These are phyloP conservation scores for Myanophis thanlyinensis DNA, from an alignment of 2,113 vertebrate species.

Conservation along the genomic window DNA sequence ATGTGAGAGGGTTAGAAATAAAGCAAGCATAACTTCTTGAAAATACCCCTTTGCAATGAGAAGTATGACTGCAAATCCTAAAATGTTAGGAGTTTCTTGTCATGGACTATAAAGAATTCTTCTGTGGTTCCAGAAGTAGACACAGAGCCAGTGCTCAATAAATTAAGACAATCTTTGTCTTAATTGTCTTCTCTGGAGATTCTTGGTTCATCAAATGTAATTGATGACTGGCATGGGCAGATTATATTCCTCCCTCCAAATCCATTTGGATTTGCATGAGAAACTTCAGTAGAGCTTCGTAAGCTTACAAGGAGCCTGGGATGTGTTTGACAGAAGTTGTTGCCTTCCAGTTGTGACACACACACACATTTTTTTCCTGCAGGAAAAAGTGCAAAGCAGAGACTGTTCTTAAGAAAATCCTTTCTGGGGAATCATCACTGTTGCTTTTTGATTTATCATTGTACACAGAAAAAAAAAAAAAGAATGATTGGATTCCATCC, in stretches of 20 bases:
- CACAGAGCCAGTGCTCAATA: not conserved
- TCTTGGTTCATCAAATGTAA: not conserved
- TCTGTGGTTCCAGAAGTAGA: not conserved
- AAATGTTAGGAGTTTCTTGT: not conserved
- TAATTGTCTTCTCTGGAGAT: not conserved
- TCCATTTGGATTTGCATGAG: not conserved
- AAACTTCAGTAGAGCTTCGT: not conserved
- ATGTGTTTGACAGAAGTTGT: not conserved
- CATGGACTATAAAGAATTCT: not conserved
- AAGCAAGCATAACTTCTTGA: not conserved
- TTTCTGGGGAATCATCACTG: not conserved
- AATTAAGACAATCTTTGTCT: not conserved
- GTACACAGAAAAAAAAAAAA: slow-evolving; percentile 9
- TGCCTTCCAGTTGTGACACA: not conserved
- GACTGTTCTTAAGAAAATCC: not conserved
- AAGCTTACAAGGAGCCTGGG: not conserved
- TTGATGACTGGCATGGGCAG: not conserved
- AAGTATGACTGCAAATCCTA: not conserved
- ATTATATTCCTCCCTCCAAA: not conserved
- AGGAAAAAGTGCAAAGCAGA: not conserved
- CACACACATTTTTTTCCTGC: too few relatives aligned
- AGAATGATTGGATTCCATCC: slow-evolving; percentile 10
- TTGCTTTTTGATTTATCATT: slow-evolving; percentile 10
- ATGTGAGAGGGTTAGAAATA: not conserved
- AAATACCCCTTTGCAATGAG: not conserved